Conservation (phyloP, 2,797 vertebrate species). For the Eulemur albifrons region DNA sequence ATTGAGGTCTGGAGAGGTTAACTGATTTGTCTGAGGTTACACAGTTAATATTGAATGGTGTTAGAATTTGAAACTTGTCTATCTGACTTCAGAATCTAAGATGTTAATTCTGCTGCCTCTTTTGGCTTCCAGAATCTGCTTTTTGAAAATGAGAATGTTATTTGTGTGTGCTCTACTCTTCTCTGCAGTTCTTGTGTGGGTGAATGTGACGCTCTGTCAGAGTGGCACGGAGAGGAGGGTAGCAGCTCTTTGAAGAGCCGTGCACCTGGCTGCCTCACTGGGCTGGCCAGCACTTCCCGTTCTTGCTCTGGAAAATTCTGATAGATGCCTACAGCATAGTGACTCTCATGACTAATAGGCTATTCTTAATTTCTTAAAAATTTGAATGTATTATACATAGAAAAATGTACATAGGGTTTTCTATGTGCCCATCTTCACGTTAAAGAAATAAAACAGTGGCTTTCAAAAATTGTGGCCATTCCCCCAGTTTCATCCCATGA, state of each 20-base stretch:
- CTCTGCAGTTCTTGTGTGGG: background rate
- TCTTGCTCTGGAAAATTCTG: background rate
- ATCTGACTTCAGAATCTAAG: background rate
- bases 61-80: background rate
- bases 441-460: background rate
- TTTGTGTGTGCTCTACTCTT: background rate
- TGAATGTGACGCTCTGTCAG: too few species aligned
- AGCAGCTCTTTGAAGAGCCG: background rate
- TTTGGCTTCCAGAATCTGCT: background rate
- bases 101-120: background rate
- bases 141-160: background rate
- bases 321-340: background rate
- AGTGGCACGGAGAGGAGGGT: background rate
- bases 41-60: background rate
- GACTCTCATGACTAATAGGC: background rate
- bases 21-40: background rate
- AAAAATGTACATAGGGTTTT: background rate
- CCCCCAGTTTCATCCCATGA: fast-evolving
- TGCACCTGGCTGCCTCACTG: background rate
- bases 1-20: background rate
- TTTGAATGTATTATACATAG: background rate
- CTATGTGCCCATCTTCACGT: background rate
- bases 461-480: background rate
- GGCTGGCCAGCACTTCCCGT: background rate
- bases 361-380: background rate